Base-by-base conservation (phyloP, 2,797 vertebrate species). In the Sarcoramphus papa region DNA sequence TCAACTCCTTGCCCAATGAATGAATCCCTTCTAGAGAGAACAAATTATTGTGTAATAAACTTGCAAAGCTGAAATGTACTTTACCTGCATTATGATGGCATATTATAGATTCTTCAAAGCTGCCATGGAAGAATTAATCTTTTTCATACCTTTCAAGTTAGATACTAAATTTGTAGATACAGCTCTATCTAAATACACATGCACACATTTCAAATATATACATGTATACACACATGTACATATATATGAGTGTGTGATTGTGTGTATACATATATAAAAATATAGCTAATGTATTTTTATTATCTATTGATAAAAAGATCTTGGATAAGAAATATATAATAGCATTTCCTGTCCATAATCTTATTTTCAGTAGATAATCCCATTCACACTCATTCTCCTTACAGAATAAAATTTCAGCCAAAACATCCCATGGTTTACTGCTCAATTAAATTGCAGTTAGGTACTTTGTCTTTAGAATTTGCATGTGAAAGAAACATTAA, bases 211-310 rank as follows among this genome's bases (percentile, higher is more conserved):
- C 30, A 37, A 9, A 63, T 0, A 12, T 1, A 14, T 4, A 33
- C 9, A 14, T 14, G 14, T 6, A 14, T 3, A 11, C 1, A 50
- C 43, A 56, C 13, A 23, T 4, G 7, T 27, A 19, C 2, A 35
- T 23, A 43, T 23, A 23, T 2, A 10, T 11, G 3, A 35, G 3
- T 53, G 6, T 35, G 22, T 21, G 8, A 35, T 9, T 59, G 3
- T n/a, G 3, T 59, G 9, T 51, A 7, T 10, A 3, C 13, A 13
- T 14, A 22, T 18, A 27, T 14, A 63, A 19, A 48, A 28, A 59
- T 33, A 48, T 10, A n/a, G 5, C 9, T 7, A 16, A 62, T 16
- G 20, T 17, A 23, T 40, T 77, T 70, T 56, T 65, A 47, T 87
- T 51, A 31, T 7, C 7, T 81, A n/a, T 40, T 27, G 21, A 45